A percentile compares a stretch with the other conserved stretches of the same genome.
phyloP scores from a whole-genome alignment of 2,888 invertebrate genomes.

The Epinotia nisella region DNA sequence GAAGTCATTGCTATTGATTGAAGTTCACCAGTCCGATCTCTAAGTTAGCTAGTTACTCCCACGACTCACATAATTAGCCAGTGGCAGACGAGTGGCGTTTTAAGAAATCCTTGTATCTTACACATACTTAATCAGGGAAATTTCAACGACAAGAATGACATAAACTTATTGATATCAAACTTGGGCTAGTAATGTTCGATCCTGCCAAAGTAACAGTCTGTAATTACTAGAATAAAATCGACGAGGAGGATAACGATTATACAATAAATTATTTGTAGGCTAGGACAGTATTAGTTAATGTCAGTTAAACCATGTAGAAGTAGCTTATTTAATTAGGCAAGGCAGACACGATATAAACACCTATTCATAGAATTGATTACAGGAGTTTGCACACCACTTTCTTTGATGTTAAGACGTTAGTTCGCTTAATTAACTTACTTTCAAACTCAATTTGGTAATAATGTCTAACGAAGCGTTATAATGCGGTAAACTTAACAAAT shows the following conservation, averaged over 20 bases:
- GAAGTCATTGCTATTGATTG: too few species aligned
- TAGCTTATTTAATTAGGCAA: neutral
- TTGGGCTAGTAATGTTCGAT: too few species aligned
- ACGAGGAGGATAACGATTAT: neutral
- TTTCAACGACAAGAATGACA: too few species aligned
- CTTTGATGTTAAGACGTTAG: conserved; percentile 31
- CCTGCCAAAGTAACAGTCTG: too few species aligned
- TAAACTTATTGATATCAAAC: too few species aligned
- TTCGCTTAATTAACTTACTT: conserved; percentile 40
- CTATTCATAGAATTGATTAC: conserved; percentile 6
- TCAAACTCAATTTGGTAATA: conserved; percentile 33
- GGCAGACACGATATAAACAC: neutral
- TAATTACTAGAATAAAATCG: neutral
- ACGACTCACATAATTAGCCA: too few species aligned
- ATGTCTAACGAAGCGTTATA: conserved; percentile 24
- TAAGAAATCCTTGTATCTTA: too few species aligned
- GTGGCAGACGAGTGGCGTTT: too few species aligned
- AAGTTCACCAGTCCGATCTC: too few species aligned
- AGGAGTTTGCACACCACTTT: conserved; percentile 21
- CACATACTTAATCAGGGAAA: too few species aligned
- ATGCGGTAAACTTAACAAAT: conserved; percentile 24
- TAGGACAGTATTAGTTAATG: too few species aligned
- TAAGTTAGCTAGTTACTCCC: too few species aligned
- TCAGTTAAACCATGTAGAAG: neutral
- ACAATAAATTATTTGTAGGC: neutral